Base-by-base conservation (phyloP, 1,140 invertebrate species). In the Anastrepha ludens region DNA sequence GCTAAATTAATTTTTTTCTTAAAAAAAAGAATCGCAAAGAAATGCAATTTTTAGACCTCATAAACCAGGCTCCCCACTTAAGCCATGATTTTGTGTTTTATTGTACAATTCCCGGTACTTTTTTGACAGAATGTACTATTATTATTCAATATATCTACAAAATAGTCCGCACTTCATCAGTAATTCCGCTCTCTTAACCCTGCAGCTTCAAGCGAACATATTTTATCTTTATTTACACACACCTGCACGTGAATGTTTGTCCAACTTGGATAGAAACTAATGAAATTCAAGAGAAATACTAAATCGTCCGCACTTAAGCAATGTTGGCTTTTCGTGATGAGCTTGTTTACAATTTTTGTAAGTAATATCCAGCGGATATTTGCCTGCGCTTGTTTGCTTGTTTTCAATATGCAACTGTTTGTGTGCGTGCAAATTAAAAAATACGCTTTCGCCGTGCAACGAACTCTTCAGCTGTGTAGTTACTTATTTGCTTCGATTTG, bases 211-310 rank as follows among this genome's bases (percentile, higher is more conserved):
- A 1, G 29, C 29, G 29, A 29, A 29, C 29, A 29, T 29, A 29
- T 29, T 29, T 55, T 55, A 55, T 55, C 0, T 55, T 8, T 11
- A 55, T 2, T 55, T 39, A n/a, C 44, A 47, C 7, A n/a, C 41
- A 47, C 60, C 8, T n/a, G 39, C 15, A 4, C 41, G 2, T 17
- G 29, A 29, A 29, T 29, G 44, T n/a, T 17, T 41, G 67, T 39
- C 15, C 2, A 41, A 3, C 41, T 74, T 74, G n/a, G 67, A 70
- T 47, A 5, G 41, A 17, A 74, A 41, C 1, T 74, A 15, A 44
- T 74, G 41, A 74, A 74, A 74, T 74, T 74, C 15, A 44, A 47
- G 41, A 74, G 44, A 70, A 74, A 74, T 11, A 74, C 11, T 29
- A 29, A 29, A 47, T 74, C 41, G 39, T 6, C 17, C 5, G 67